These are phyloP conservation scores for Opisthocomus hoazin DNA, from an alignment of 2,113 vertebrate species.

Conservation along the genomic window DNA sequence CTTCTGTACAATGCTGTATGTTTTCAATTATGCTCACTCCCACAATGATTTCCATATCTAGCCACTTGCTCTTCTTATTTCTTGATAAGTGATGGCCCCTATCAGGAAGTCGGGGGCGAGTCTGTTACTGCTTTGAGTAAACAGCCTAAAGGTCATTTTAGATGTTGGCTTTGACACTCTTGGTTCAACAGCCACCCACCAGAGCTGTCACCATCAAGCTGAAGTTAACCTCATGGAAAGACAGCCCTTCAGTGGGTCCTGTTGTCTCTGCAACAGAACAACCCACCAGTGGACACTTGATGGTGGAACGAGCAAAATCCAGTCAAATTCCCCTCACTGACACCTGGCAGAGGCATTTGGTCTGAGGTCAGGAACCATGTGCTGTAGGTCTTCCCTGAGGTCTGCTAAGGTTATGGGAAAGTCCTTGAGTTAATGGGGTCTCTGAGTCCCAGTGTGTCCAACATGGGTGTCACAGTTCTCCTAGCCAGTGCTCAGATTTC, in stretches of 20 bases:
- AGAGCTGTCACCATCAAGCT: background rate
- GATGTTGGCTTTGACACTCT: constrained; percentile 50
- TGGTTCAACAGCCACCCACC: constrained; percentile 52
- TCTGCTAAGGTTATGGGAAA: background rate
- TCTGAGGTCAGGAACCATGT: background rate
- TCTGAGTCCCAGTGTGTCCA: background rate
- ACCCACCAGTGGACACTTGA: background rate
- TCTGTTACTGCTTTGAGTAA: constrained; percentile 59
- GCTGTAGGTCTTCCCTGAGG: background rate
- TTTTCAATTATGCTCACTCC: constrained; percentile 54
- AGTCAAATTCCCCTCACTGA: background rate
- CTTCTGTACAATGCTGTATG: background rate
- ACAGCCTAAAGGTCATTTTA: constrained; percentile 66
- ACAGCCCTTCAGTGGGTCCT: background rate
- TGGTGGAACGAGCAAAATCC: background rate
- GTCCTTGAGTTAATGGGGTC: background rate
- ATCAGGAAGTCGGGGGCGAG: constrained; percentile 65
- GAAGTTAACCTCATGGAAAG: constrained; percentile 26
- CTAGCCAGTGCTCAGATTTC: background rate
- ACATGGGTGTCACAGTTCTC: background rate
- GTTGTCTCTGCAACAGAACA: background rate
- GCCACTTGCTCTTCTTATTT: constrained; percentile 58
- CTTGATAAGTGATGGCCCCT: constrained; percentile 48
- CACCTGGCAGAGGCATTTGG: background rate
- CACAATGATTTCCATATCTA: constrained; percentile 61